Evolutionary conservation across 2,113 vertebrate species (phyloP).

Genomic region (Centropus unirufus): DNA sequence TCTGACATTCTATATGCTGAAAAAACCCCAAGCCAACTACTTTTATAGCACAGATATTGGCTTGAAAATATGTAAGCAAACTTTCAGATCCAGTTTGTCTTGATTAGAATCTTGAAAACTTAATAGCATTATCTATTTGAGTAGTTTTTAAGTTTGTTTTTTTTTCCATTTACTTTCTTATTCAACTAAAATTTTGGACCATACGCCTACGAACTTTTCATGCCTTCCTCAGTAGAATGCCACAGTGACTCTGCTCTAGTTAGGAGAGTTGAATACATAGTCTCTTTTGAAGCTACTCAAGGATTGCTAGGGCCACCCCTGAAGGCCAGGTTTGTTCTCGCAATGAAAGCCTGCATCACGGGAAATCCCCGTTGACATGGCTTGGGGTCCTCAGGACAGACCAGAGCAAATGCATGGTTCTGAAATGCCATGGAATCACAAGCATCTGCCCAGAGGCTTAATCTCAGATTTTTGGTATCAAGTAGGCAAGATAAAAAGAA

Average conservation of each 20-base stretch:
- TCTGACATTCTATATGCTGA: neutral
- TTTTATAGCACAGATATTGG: neutral
- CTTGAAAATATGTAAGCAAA: neutral
- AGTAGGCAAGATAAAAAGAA: neutral
- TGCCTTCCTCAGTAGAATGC: neutral
- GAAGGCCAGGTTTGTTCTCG: neutral
- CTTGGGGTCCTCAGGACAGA: accelerated
- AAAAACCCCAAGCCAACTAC: neutral
- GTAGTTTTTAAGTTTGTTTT: neutral
- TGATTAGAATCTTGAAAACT: neutral
- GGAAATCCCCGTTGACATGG: neutral
- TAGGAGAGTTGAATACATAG: neutral
- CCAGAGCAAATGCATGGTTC: accelerated
- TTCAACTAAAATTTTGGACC: neutral
- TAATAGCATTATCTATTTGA: neutral
- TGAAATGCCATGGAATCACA: neutral
- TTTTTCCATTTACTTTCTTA: neutral
- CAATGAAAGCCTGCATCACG: accelerated
- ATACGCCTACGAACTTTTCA: neutral
- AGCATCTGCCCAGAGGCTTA: neutral
- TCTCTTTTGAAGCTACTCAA: neutral
- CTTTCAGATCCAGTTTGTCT: neutral
- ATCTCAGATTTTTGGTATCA: neutral
- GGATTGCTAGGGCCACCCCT: neutral
- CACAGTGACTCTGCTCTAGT: neutral